phyloP scores from a whole-genome alignment of 2,113 vertebrate species.

The Hassar affinis region DNA sequence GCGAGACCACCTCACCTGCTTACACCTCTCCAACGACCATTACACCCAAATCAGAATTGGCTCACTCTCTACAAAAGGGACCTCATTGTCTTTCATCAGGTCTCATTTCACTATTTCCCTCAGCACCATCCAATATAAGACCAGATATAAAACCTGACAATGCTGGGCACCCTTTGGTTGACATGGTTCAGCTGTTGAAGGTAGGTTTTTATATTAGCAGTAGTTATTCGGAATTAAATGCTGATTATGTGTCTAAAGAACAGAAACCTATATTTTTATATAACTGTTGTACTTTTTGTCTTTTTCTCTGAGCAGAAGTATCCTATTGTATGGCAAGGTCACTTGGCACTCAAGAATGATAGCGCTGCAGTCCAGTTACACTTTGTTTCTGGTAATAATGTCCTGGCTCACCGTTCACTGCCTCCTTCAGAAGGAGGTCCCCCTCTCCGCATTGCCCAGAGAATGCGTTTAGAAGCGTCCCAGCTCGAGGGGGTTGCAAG shows the following conservation, averaged over 20 bases:
- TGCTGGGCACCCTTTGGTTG: conserved; percentile 81
- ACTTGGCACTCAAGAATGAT: conserved; percentile 94
- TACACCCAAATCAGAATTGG: conserved; percentile 82
- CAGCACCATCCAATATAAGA: conserved; percentile 68
- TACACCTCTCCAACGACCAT: conserved; percentile 83
- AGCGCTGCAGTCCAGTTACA: conserved; percentile 95
- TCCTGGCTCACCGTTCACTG: conserved; percentile 90
- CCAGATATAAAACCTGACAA: conserved; percentile 80
- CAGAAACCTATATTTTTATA: background rate
- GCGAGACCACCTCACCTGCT: conserved; percentile 81
- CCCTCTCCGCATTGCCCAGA: conserved; percentile 91
- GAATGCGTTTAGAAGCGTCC: conserved; percentile 93
- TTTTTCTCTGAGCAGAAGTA: conserved; percentile 81
- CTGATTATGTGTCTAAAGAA: background rate
- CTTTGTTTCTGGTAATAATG: conserved; percentile 93
- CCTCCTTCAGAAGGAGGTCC: conserved; percentile 90
- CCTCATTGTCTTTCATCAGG: conserved; percentile 72
- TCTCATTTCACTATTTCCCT: conserved; percentile 62
- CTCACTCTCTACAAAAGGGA: conserved; percentile 72
- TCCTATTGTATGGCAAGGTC: conserved; percentile 97
- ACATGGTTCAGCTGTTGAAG: conserved; percentile 94
- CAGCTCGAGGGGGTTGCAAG: conserved; percentile 93
- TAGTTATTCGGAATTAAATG: background rate
- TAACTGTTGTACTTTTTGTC: background rate
- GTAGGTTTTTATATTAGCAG: conserved; percentile 66